Evolutionary conservation across 1,140 invertebrate species (phyloP).

Genomic region (Phymorhynchus buccinoides): DNA sequence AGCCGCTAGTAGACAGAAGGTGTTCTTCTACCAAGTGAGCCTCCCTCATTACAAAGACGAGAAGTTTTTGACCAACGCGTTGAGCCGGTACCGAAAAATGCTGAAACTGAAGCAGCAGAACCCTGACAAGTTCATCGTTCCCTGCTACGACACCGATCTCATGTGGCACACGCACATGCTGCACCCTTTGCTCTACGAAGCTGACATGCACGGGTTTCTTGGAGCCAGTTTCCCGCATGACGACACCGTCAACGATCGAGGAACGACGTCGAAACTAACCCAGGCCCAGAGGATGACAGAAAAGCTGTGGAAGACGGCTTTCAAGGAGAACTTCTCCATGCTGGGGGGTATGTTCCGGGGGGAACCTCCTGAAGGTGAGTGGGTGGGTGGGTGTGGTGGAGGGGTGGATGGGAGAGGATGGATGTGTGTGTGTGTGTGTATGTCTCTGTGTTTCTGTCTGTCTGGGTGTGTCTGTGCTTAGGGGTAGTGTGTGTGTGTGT

Average conservation of each 20-base stretch:
- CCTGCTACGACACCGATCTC: constrained; percentile 76
- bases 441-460: no score
- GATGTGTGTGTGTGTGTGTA: no score
- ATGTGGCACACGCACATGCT: constrained; percentile 76
- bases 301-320: constrained; percentile 63
- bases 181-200: constrained; percentile 71
- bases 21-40: constrained; percentile 73
- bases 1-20: constrained; percentile 71
- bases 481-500: no score
- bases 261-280: constrained; percentile 68
- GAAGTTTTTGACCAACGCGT: constrained; percentile 71
- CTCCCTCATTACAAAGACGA: constrained; percentile 74
- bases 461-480: no score
- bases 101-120: constrained; percentile 73
- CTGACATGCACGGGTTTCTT: constrained; percentile 71
- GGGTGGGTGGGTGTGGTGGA: no score
- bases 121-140: constrained; percentile 73
- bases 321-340: constrained; percentile 60
- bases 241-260: constrained; percentile 74
- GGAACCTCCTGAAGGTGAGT: constrained; percentile 63
- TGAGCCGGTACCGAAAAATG: constrained; percentile 74
- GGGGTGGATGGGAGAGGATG: no score
- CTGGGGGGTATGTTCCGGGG: constrained; percentile 71
- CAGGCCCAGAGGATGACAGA: constrained; percentile 56
- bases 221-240: constrained; percentile 73